These are phyloP conservation scores for Sogatella furcifera DNA, from an alignment of 1,140 invertebrate genomes.

Conservation along the genomic window DNA sequence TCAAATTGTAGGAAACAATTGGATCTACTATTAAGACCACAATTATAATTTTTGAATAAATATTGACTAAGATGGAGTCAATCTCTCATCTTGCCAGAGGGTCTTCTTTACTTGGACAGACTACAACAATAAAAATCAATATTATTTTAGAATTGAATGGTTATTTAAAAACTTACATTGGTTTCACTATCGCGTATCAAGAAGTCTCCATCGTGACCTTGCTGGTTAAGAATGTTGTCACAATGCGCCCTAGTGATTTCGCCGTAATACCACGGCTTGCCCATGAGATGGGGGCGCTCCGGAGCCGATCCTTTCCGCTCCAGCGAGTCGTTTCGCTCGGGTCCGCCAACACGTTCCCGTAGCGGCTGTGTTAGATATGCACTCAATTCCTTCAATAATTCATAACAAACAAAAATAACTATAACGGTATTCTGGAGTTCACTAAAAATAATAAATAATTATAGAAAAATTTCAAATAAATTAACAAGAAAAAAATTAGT, in stretches of 20 bases:
- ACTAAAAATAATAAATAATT: conserved; percentile 1
- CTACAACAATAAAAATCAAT: too few relatives aligned
- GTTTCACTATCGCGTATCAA: conserved; percentile 97
- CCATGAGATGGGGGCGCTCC: conserved; percentile 57
- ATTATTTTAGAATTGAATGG: too few relatives aligned
- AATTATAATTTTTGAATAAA: too few relatives aligned
- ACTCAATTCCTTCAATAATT: conserved; percentile 52
- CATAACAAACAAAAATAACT: conserved; percentile 3
- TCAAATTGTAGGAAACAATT: too few relatives aligned
- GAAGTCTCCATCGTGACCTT: conserved; percentile 95
- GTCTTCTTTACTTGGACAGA: too few relatives aligned
- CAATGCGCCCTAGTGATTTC: conserved; percentile 88
- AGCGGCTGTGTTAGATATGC: conserved; percentile 73
- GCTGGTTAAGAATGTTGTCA: conserved; percentile 85
- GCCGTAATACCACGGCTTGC: conserved; percentile 95
- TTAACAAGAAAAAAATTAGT: background rate
- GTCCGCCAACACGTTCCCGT: conserved; percentile 28
- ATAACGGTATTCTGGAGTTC: background rate
- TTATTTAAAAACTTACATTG: conserved; percentile 61
- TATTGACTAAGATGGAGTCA: too few relatives aligned
- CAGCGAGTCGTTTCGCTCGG: conserved; percentile 17
- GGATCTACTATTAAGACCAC: too few relatives aligned
- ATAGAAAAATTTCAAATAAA: conserved; percentile 11
- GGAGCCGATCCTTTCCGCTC: conserved; percentile 25
- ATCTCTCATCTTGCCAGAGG: too few relatives aligned